Evolutionary conservation across 2,113 vertebrate species (phyloP).

Genomic region (Passer domesticus): DNA sequence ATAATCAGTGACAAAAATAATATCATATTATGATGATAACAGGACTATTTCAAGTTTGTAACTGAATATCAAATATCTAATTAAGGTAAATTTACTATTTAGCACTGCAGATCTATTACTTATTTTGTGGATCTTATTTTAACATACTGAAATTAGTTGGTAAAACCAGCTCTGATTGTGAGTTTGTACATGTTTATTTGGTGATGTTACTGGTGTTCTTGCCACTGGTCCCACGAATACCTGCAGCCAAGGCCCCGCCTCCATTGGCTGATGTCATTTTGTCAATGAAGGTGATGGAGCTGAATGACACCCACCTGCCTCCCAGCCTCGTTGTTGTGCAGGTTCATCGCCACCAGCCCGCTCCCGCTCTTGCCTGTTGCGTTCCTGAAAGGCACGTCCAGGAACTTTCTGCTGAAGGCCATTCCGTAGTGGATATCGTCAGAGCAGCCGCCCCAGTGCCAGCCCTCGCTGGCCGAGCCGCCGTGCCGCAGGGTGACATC

Average conservation of each 20-base stretch:
- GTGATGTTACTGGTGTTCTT: neutral
- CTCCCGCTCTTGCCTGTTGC: constrained; percentile 57
- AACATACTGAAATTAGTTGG: neutral
- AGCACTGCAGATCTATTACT: neutral
- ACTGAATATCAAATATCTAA: neutral
- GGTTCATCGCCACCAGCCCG: constrained; percentile 80
- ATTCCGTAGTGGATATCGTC: constrained; percentile 91
- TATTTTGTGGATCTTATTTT: neutral
- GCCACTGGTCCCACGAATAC: neutral
- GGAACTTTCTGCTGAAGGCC: constrained; percentile 92
- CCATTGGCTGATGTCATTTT: neutral
- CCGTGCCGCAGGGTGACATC: constrained; percentile 79
- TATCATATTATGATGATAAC: neutral
- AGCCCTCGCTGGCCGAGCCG: constrained; percentile 79
- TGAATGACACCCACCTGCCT: constrained; percentile 82
- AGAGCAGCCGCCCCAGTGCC: constrained; percentile 98
- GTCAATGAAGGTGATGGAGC: rapidly evolving
- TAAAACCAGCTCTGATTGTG: neutral
- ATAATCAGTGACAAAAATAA: neutral
- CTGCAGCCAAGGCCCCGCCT: neutral
- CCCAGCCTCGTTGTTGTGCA: constrained; percentile 93
- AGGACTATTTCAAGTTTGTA: neutral
- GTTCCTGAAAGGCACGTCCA: constrained; percentile 77
- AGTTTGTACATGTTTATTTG: neutral
- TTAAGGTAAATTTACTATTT: neutral